Conservation (phyloP, 2,113 vertebrate genomes). For the Brienomyrus brachyistius region DNA sequence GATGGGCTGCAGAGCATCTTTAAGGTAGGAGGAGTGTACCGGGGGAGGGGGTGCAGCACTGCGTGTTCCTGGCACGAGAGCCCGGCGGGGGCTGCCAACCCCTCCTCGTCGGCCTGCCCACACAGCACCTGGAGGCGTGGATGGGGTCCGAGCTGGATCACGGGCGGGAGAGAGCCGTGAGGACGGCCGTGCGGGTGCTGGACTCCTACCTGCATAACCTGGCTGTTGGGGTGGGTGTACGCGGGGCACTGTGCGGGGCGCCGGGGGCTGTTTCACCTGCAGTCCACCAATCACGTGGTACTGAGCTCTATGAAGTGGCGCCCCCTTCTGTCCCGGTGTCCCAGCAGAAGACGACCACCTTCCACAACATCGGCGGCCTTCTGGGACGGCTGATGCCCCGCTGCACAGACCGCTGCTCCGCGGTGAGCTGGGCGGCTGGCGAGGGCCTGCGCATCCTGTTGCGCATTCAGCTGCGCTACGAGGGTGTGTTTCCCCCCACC, state of each 20-base stretch:
- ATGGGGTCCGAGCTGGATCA: constrained; percentile 69
- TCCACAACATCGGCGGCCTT: constrained; percentile 67
- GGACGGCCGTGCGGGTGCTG: constrained; percentile 60
- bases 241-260: neutral
- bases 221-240: constrained; percentile 64
- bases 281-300: neutral
- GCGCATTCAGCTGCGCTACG: constrained; percentile 69
- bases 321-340: neutral
- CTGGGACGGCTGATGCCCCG: constrained; percentile 65
- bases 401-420: constrained; percentile 58
- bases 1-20: constrained; percentile 76
- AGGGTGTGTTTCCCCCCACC: constrained; percentile 58
- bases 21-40: constrained; percentile 55
- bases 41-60: neutral
- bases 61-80: neutral
- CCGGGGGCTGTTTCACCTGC: neutral
- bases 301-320: neutral
- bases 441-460: constrained; percentile 63
- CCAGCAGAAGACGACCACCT: constrained; percentile 57
- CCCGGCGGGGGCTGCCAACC: neutral
- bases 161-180: constrained; percentile 68
- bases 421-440: constrained; percentile 52
- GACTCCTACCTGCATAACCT: constrained; percentile 69
- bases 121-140: constrained; percentile 78
- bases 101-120: neutral